phyloP scores from a whole-genome alignment of 2,888 invertebrate genomes.

The Neoaliturus tenellus region DNA sequence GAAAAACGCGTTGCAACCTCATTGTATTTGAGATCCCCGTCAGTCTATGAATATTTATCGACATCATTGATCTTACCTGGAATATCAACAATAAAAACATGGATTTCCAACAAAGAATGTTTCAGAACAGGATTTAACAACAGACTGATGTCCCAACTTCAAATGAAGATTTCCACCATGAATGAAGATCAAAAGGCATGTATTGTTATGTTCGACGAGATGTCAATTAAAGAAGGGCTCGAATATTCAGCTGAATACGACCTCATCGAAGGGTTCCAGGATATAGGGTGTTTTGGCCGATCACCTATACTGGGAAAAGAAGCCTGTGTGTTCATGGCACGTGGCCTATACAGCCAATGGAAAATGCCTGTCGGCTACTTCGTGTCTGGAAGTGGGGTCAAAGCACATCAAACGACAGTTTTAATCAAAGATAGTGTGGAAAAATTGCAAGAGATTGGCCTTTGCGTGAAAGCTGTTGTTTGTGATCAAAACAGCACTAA shows the following conservation, averaged over 20 bases:
- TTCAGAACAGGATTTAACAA: constrained; percentile 64
- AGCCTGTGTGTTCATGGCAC: constrained; percentile 56
- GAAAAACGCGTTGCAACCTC: neutral
- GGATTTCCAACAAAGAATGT: constrained; percentile 65
- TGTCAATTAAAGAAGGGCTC: constrained; percentile 63
- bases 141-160: constrained; percentile 62
- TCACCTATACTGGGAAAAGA: neutral
- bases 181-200: constrained; percentile 61
- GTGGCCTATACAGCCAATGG: constrained; percentile 64
- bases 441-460: constrained; percentile 58
- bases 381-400: constrained; percentile 59
- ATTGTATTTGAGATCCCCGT: constrained; percentile 68
- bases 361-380: constrained; percentile 65
- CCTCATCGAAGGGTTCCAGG: constrained; percentile 64
- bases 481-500: constrained; percentile 65
- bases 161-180: constrained; percentile 65
- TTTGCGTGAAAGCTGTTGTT: constrained; percentile 62
- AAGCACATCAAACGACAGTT: constrained; percentile 44
- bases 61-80: constrained; percentile 66
- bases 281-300: constrained; percentile 62
- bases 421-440: constrained; percentile 59
- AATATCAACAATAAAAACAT: constrained; percentile 64
- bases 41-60: constrained; percentile 64
- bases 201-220: constrained; percentile 66
- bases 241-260: constrained; percentile 64